Evolutionary conservation across 2,113 vertebrate species (phyloP).

Genomic region (Tetrax tetrax): DNA sequence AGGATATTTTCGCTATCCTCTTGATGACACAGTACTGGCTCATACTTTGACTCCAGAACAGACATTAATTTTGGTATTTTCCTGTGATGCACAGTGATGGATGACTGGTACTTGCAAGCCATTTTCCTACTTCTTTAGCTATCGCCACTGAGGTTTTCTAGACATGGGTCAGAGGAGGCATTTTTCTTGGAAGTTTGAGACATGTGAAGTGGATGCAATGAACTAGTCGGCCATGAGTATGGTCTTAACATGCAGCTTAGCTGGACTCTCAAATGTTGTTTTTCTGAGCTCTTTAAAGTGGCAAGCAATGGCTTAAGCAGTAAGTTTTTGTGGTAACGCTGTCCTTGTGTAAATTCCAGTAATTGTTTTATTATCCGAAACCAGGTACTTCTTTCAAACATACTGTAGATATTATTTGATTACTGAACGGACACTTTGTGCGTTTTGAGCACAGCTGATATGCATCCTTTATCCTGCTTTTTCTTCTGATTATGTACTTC

Average conservation of each 20-base stretch:
- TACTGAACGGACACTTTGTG: not conserved
- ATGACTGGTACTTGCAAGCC: not conserved
- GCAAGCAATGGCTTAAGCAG: not conserved
- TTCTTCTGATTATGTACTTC: not conserved
- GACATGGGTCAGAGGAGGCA: not conserved
- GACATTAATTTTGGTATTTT: not conserved
- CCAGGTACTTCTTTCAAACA: not conserved
- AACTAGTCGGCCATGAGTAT: not conserved
- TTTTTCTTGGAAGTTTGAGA: not conserved
- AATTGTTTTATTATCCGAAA: not conserved
- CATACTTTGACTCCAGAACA: not conserved
- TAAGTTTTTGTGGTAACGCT: not conserved
- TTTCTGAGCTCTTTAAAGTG: not conserved
- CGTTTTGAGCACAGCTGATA: not conserved
- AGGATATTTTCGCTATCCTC: not conserved
- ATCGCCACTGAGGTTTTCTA: not conserved
- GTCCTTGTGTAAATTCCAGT: not conserved
- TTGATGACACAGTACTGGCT: not conserved
- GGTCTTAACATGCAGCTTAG: not conserved
- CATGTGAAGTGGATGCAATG: not conserved
- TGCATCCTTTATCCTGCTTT: not conserved
- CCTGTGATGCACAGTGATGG: not conserved
- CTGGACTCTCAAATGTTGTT: not conserved
- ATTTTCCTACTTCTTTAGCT: not conserved
- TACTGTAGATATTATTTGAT: not conserved